Conservation (phyloP, 2,888 invertebrate genomes). For the Drosophila nr. medialis region DNA sequence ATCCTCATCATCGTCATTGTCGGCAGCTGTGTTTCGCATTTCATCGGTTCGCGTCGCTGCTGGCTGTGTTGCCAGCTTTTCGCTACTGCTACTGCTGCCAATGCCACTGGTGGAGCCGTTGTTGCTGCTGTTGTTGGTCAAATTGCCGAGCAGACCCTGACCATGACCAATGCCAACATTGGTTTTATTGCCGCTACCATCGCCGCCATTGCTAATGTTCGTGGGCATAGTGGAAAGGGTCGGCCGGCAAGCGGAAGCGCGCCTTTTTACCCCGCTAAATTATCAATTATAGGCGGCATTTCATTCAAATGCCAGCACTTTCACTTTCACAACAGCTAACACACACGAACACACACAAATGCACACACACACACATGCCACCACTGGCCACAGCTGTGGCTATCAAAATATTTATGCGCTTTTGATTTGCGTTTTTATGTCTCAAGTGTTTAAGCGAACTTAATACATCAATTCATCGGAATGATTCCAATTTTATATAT, state of each 20-base stretch:
- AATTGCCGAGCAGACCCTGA: slow-evolving; percentile 29
- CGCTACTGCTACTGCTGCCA: slow-evolving; percentile 43
- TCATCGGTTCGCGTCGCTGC: slow-evolving; percentile 41
- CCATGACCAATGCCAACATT: slow-evolving; percentile 46
- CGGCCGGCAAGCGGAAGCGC: slow-evolving; percentile 47
- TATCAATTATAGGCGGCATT: slow-evolving; percentile 41
- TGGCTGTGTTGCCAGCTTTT: slow-evolving; percentile 43
- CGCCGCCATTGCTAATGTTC: slow-evolving; percentile 53
- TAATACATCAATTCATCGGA: not conserved
- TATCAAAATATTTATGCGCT: slow-evolving; percentile 20
- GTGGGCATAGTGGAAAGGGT: slow-evolving; percentile 66
- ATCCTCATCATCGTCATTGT: slow-evolving; percentile 41
- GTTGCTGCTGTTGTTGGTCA: slow-evolving; percentile 22
- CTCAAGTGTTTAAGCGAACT: not conserved
- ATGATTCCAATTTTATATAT: slow-evolving; percentile 9
- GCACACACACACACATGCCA: not conserved
- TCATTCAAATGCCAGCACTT: slow-evolving; percentile 25
- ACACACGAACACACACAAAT: slow-evolving; percentile 11
- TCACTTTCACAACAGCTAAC: slow-evolving; percentile 7
- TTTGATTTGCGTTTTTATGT: slow-evolving; percentile 24
- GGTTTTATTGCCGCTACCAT: slow-evolving; percentile 42
- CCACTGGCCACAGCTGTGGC: slow-evolving; percentile 20
- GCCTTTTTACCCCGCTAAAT: slow-evolving; percentile 37
- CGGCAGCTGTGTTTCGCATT: slow-evolving; percentile 17
- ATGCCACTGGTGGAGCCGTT: slow-evolving; percentile 39